Evolutionary conservation across 37 sponge, comb jelly and placozoan species (phyloP).

Genomic region (Hormiphora californensis): DNA sequence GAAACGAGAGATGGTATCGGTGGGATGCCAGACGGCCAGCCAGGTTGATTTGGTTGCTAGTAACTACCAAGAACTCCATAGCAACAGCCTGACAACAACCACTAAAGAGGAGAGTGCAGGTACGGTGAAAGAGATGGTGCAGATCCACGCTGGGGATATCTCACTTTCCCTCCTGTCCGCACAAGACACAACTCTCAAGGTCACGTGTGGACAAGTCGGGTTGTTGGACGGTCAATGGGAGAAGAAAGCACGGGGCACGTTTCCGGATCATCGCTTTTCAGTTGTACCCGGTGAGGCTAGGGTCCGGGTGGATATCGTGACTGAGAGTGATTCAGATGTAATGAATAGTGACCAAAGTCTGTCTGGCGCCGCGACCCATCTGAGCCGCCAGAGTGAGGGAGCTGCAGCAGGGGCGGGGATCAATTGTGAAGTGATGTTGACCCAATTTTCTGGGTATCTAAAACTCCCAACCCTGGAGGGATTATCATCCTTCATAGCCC

Average conservation of each 20-base stretch:
- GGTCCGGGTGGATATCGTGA: background rate
- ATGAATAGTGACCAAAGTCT: no score
- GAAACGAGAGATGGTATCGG: background rate
- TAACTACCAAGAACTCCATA: conserved; percentile 42
- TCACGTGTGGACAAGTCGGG: background rate
- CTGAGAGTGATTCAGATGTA: background rate
- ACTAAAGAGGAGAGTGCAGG: no score
- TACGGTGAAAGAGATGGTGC: conserved; percentile 14
- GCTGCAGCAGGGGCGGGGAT: no score
- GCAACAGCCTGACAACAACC: no score
- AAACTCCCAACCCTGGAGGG: background rate
- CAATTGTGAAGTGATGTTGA: background rate
- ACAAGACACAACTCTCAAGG: background rate
- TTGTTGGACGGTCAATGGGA: background rate
- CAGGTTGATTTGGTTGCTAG: background rate
- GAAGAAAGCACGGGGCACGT: conserved; percentile 23
- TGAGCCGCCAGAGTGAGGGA: no score
- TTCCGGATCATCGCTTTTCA: background rate
- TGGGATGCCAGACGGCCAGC: background rate
- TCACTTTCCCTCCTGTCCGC: background rate
- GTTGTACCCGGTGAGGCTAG: background rate
- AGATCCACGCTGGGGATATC: background rate
- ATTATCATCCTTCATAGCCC: background rate
- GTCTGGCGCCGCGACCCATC: no score
- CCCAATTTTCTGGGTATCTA: background rate